Evolutionary conservation across 2,797 vertebrate genomes (phyloP).

Genomic region (Chiroxiphia lanceolata): DNA sequence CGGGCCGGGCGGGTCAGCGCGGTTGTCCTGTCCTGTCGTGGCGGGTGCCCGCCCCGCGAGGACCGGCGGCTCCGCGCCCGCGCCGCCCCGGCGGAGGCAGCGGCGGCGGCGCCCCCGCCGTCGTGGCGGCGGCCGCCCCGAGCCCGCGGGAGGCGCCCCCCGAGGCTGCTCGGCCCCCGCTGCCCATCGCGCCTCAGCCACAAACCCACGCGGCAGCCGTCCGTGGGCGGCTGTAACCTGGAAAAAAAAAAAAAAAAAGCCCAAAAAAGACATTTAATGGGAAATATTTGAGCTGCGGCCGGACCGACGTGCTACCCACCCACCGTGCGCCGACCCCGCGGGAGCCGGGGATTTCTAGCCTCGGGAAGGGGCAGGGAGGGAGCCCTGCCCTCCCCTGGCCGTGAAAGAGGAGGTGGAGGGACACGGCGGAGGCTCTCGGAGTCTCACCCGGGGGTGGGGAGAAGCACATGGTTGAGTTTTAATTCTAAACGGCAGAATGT

Average conservation of each 20-base stretch:
- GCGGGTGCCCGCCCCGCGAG: background rate
- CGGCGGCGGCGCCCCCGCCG: background rate
- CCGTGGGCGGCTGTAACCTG: background rate
- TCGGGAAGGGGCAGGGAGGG: background rate
- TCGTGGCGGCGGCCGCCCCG: background rate
- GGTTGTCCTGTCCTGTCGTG: background rate
- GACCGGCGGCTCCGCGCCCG: background rate
- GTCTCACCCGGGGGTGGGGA: background rate
- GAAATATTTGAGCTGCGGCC: background rate
- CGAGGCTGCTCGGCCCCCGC: background rate
- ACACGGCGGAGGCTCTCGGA: background rate
- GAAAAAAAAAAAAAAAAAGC: background rate
- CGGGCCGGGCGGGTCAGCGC: background rate
- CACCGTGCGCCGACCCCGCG: background rate
- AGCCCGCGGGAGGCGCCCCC: background rate
- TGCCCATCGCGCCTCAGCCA: background rate
- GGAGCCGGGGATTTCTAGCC: background rate
- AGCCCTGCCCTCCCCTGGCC: background rate
- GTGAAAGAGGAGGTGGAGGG: background rate
- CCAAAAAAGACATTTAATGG: background rate
- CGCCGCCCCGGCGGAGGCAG: background rate
- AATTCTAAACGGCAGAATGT: conserved; percentile 42
- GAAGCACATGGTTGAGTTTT: conserved; percentile 53
- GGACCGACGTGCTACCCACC: background rate
- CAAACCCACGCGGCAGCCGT: background rate